These are phyloP conservation scores for Cyaniris semiargus DNA, from an alignment of 2,888 invertebrate species.

Conservation along the genomic window DNA sequence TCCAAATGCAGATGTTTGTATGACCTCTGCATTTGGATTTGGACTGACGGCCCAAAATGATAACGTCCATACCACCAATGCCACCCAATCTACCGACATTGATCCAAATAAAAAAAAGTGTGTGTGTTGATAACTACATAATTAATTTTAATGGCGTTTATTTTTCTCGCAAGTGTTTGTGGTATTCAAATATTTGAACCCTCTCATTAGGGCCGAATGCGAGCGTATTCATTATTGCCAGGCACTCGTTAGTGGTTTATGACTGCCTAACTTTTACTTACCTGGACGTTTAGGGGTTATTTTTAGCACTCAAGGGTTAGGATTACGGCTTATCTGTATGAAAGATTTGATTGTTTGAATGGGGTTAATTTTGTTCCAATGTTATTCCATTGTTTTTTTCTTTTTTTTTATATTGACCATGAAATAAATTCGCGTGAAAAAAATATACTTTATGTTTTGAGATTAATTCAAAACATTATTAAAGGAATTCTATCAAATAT, in stretches of 20 bases:
- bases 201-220: conserved; percentile 55
- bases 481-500: too few relatives aligned
- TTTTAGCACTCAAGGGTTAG: not conserved
- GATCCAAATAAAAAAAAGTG: not conserved
- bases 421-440: too few relatives aligned
- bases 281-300: not conserved
- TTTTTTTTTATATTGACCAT: too few relatives aligned
- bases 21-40: too few relatives aligned
- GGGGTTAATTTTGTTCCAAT: too few relatives aligned
- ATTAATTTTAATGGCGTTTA: conserved; percentile 48
- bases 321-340: not conserved
- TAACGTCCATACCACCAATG: too few relatives aligned
- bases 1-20: too few relatives aligned
- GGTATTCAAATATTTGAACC: conserved; percentile 54
- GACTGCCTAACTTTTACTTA: conserved; percentile 61
- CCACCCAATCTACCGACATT: too few relatives aligned
- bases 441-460: too few relatives aligned
- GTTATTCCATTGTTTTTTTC: too few relatives aligned
- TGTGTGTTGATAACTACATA: not conserved
- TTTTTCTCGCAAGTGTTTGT: conserved; percentile 44
- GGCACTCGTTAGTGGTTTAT: conserved; percentile 74
- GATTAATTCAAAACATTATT: too few relatives aligned
- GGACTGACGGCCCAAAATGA: too few relatives aligned
- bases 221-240: conserved; percentile 73
- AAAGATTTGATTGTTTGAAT: not conserved